A percentile compares a stretch with the other conserved stretches of the same genome.
Evolutionary conservation across 2,113 vertebrate genomes (phyloP).

Genomic region (Isurus oxyrinchus): DNA sequence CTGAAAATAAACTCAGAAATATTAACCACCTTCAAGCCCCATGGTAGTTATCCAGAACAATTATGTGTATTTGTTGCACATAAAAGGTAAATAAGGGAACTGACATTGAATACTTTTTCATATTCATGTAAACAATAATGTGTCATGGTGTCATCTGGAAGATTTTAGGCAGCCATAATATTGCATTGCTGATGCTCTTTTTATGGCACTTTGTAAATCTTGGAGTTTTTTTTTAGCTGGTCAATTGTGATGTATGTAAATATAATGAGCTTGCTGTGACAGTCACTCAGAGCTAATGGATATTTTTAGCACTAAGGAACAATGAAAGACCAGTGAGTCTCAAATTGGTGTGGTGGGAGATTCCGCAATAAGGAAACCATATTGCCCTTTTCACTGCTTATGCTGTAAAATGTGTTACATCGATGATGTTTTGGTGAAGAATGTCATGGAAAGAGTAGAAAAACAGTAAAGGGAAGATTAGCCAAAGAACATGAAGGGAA

Average conservation of each 20-base stretch:
- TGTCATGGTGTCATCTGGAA: not conserved
- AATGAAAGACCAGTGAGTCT: not conserved
- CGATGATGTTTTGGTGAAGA: not conserved
- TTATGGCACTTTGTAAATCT: not conserved
- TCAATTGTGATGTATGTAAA: not conserved
- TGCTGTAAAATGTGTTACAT: not conserved
- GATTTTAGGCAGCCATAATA: not conserved
- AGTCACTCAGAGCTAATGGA: not conserved
- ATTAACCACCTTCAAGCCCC: not conserved
- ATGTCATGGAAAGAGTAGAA: not conserved
- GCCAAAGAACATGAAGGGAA: not conserved
- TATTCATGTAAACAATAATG: not conserved
- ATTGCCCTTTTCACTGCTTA: not conserved
- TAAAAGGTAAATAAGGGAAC: not conserved
- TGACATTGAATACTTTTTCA: not conserved
- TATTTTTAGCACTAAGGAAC: not conserved
- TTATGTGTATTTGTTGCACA: no score
- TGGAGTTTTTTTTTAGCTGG: not conserved
- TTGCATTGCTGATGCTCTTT: not conserved
- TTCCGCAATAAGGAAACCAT: not conserved
- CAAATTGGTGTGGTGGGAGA: not conserved
- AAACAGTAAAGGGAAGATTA: not conserved
- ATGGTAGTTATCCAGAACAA: not conserved
- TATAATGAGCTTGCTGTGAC: not conserved
- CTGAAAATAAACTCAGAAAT: not conserved